Percentiles rank a stretch among this genome's conserved stretches.
Conservation (phyloP, 2,113 vertebrate species). For the Carassius carassius region DNA sequence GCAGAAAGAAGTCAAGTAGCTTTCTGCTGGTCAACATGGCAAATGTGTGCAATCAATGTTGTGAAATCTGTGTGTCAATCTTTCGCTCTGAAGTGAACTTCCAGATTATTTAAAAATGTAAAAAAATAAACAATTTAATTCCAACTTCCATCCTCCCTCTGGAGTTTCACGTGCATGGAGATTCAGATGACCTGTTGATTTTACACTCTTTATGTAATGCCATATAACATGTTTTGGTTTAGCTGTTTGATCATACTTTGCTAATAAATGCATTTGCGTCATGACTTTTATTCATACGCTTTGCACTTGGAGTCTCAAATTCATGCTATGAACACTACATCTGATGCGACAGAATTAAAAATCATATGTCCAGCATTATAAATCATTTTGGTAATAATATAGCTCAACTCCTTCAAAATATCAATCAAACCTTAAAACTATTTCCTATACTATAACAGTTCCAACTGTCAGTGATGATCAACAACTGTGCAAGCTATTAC, state of each 20-base stretch:
- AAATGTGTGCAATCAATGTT: background rate
- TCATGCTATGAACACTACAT: conserved; percentile 1
- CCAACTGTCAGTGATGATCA: background rate
- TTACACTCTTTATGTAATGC: background rate
- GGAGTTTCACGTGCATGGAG: background rate
- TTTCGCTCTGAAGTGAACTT: background rate
- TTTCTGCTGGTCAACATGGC: background rate
- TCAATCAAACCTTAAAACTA: background rate
- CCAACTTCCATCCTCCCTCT: background rate
- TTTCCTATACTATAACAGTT: background rate
- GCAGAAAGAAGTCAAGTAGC: background rate
- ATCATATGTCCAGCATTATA: background rate
- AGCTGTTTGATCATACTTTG: background rate
- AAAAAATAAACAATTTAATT: too few relatives aligned
- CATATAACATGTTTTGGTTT: background rate
- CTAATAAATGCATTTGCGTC: background rate
- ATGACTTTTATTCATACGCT: background rate
- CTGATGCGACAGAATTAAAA: background rate
- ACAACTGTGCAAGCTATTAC: background rate
- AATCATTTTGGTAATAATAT: background rate
- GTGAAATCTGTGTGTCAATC: background rate
- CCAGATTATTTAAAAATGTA: too few relatives aligned
- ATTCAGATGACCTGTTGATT: background rate
- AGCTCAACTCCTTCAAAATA: conserved; percentile 1
- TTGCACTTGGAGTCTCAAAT: conserved; percentile 14